Percentiles rank a stretch among this genome's conserved stretches.
Evolutionary conservation across 2,797 vertebrate species (phyloP).

Genomic region (Australoheros facetus): DNA sequence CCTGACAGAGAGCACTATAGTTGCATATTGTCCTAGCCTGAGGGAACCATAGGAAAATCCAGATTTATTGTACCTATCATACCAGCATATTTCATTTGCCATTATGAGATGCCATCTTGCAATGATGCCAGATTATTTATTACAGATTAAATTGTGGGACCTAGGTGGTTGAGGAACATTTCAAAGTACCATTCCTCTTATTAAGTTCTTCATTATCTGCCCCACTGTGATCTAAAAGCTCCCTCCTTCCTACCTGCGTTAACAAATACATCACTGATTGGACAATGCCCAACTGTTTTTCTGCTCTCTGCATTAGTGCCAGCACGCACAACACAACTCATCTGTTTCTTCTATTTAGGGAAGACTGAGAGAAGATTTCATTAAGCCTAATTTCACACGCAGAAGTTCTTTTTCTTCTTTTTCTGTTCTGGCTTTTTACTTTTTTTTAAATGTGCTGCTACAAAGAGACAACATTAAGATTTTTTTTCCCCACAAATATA

Average conservation of each 20-base stretch:
- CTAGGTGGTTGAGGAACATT: constrained; percentile 96
- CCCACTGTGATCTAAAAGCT: constrained; percentile 87
- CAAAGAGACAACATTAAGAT: neutral
- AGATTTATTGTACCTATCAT: constrained; percentile 99
- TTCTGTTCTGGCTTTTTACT: constrained; percentile 20
- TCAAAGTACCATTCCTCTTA: constrained; percentile 98
- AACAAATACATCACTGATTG: constrained; percentile 77
- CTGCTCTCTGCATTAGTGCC: constrained; percentile 54
- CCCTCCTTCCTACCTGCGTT: constrained; percentile 65
- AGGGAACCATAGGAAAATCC: constrained; percentile 99
- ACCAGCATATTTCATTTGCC: constrained; percentile 99
- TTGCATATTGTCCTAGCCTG: constrained; percentile 99
- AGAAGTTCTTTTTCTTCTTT: constrained; percentile 28
- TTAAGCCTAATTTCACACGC: constrained; percentile 43
- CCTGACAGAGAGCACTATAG: constrained; percentile 99
- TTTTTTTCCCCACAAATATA: neutral
- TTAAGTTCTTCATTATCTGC: constrained; percentile 99
- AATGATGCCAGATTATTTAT: constrained; percentile 99
- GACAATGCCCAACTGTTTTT: constrained; percentile 66
- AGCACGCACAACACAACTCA: constrained; percentile 35
- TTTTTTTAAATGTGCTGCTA: neutral
- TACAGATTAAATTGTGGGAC: constrained; percentile 99
- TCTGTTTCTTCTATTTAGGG: constrained; percentile 49
- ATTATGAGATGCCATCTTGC: constrained; percentile 99
- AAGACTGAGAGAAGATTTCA: constrained; percentile 36